Conservation (phyloP, 2,113 vertebrate genomes). For the Cynoglossus semilaevis region DNA sequence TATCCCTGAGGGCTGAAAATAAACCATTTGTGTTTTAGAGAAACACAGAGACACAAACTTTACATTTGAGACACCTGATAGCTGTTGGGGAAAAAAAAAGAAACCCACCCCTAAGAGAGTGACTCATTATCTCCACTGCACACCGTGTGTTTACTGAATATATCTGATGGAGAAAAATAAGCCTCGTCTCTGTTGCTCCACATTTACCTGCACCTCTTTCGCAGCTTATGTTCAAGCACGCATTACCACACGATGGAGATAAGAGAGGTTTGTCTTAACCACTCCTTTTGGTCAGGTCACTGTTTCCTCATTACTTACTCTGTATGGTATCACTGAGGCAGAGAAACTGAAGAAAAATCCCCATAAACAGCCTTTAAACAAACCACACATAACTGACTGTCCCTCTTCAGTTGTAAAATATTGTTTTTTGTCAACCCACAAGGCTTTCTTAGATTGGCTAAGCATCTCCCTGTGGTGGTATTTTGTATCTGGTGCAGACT, state of each 20-base stretch:
- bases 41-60: no score
- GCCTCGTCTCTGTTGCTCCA: conserved; percentile 44
- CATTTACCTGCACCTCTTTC: conserved; percentile 38
- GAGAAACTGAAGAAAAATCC: conserved; percentile 46
- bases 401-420: conserved; percentile 49
- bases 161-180: conserved; percentile 50
- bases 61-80: no score
- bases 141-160: not conserved
- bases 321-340: conserved; percentile 49
- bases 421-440: conserved; percentile 56
- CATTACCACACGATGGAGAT: conserved; percentile 66
- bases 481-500: conserved; percentile 68
- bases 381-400: conserved; percentile 64
- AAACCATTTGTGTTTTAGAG: no score
- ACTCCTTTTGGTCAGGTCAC: conserved; percentile 55
- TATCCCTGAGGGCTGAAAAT: no score
- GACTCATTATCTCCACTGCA: not conserved
- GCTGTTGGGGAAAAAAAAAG: no score
- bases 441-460: conserved; percentile 60
- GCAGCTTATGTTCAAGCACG: conserved; percentile 33
- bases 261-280: conserved; percentile 48
- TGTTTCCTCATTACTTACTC: conserved; percentile 49
- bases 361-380: conserved; percentile 42
- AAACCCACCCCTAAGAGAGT: no score
- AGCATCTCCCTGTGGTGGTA: conserved; percentile 61